Evolutionary conservation across 2,113 vertebrate species (phyloP).

Genomic region (Phocoena sinus): DNA sequence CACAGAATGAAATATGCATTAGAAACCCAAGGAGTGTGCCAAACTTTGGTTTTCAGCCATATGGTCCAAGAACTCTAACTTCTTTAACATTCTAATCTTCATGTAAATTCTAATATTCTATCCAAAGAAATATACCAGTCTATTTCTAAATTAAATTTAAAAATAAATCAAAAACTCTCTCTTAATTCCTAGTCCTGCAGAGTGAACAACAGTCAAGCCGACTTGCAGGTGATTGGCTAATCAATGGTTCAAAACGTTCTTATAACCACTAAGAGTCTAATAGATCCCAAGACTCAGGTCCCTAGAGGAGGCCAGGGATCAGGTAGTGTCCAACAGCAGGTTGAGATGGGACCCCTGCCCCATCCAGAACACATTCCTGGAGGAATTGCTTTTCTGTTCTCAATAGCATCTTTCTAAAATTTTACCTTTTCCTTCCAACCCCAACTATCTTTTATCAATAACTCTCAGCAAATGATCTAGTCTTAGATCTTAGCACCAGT

Average conservation of each 20-base stretch:
- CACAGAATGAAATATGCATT: constrained; percentile 47
- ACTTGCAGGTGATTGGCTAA: background rate
- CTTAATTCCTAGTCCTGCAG: background rate
- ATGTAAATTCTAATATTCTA: background rate
- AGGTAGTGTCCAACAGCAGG: background rate
- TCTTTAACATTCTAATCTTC: constrained; percentile 21
- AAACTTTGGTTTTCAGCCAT: constrained; percentile 7
- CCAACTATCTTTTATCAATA: background rate
- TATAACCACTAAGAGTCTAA: background rate
- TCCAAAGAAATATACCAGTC: background rate
- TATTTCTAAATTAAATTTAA: constrained; percentile 26
- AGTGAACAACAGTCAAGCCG: background rate
- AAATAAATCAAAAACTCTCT: constrained; percentile 3
- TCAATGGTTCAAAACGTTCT: background rate
- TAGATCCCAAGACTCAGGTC: background rate
- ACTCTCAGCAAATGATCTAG: background rate
- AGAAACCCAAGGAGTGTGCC: background rate
- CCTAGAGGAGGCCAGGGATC: background rate
- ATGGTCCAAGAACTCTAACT: constrained; percentile 21
- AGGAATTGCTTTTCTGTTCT: background rate
- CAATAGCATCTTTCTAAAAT: background rate
- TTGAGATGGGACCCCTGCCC: background rate
- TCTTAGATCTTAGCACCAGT: background rate
- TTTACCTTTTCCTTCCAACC: background rate
- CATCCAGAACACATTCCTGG: background rate